These are phyloP conservation scores for Drosophila atroscutellata DNA, from an alignment of 2,888 invertebrate genomes.

Conservation along the genomic window DNA sequence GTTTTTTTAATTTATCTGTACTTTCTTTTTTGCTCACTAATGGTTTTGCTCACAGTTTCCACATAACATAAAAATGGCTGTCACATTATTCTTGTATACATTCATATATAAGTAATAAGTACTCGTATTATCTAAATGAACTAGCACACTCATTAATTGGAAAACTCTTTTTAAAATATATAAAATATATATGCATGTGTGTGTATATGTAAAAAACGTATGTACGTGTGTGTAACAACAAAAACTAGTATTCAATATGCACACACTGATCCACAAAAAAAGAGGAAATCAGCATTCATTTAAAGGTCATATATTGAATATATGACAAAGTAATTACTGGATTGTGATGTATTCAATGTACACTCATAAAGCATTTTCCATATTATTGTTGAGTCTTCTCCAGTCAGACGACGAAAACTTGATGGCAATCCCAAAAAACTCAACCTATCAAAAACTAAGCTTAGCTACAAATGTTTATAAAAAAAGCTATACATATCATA, in stretches of 20 bases:
- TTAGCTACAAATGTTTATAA: slow-evolving; percentile 55
- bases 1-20: slow-evolving; percentile 22
- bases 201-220: slow-evolving; percentile 7
- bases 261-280: slow-evolving; percentile 71
- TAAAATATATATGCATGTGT: slow-evolving; percentile 51
- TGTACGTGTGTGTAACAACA: slow-evolving; percentile 9
- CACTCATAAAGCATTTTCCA: slow-evolving; percentile 50
- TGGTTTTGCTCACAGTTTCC: slow-evolving; percentile 20
- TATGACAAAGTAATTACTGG: slow-evolving; percentile 80
- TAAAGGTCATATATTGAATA: slow-evolving; percentile 70
- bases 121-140: slow-evolving; percentile 41
- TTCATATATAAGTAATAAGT: slow-evolving; percentile 34
- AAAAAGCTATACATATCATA: slow-evolving; percentile 56
- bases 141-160: slow-evolving; percentile 50
- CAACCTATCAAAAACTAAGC: slow-evolving; percentile 73
- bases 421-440: slow-evolving; percentile 41
- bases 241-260: slow-evolving; percentile 47
- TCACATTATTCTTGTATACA: slow-evolving; percentile 35
- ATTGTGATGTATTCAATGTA: slow-evolving; percentile 64
- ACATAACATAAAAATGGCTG: slow-evolving; percentile 68
- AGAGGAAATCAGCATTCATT: slow-evolving; percentile 64
- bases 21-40: slow-evolving; percentile 27
- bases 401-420: slow-evolving; percentile 18
- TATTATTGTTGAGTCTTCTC: slow-evolving; percentile 31
- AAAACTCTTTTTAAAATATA: slow-evolving; percentile 72